These are phyloP conservation scores for Pyrgus malvae DNA, from an alignment of 2,888 invertebrate genomes.

Conservation along the genomic window DNA sequence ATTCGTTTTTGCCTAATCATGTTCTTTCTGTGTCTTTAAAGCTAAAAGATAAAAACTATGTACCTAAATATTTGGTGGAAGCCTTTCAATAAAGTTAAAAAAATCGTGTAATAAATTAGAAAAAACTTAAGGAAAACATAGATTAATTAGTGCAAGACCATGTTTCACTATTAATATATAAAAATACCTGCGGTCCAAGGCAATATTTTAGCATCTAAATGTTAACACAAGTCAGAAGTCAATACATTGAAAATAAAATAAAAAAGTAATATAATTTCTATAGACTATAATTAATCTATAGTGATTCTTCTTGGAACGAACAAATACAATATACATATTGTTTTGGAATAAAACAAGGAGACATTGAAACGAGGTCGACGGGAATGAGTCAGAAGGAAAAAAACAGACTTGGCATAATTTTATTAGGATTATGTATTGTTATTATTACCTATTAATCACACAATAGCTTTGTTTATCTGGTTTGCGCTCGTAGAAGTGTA, in stretches of 20 bases:
- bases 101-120: too few relatives aligned
- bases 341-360: slow-evolving; percentile 30
- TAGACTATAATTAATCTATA: neutral
- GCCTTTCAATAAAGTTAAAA: too few relatives aligned
- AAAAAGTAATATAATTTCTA: neutral
- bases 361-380: slow-evolving; percentile 28
- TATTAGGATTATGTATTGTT: slow-evolving; percentile 30
- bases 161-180: too few relatives aligned
- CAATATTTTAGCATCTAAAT: neutral
- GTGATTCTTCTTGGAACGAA: slow-evolving; percentile 14
- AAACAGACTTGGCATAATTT: slow-evolving; percentile 29
- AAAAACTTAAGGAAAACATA: too few relatives aligned
- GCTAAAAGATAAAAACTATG: too few relatives aligned
- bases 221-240: neutral
- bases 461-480: slow-evolving; percentile 16
- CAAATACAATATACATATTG: slow-evolving; percentile 26
- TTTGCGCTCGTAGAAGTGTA: neutral
- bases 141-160: too few relatives aligned
- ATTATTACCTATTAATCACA: slow-evolving; percentile 19
- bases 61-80: too few relatives aligned
- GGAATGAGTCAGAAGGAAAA: slow-evolving; percentile 30
- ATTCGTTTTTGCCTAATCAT: too few relatives aligned
- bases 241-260: neutral
- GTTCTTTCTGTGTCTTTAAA: too few relatives aligned
- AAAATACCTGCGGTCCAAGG: too few relatives aligned